Conservation (phyloP, 1,140 invertebrate species). For the Akabosia matsudoensis region DNA sequence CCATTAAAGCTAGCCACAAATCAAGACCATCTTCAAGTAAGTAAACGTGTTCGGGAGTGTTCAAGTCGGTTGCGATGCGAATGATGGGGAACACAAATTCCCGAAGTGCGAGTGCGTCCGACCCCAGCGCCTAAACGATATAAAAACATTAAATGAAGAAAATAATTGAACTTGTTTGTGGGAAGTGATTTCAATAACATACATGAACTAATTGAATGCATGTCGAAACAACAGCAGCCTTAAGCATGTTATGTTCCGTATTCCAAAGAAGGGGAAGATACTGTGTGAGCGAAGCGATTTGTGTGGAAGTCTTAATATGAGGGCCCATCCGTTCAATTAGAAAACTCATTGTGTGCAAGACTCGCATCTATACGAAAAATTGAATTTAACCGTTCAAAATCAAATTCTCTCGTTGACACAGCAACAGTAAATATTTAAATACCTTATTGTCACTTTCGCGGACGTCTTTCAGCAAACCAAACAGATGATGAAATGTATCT, state of each 20-base stretch:
- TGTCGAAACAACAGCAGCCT: conserved; percentile 85
- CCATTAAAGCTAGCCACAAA: conserved; percentile 79
- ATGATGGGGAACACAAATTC: conserved; percentile 71
- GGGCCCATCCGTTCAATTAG: conserved; percentile 80
- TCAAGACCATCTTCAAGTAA: conserved; percentile 78
- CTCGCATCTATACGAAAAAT: conserved; percentile 69
- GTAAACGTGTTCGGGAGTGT: conserved; percentile 47
- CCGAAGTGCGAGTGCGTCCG: conserved; percentile 57
- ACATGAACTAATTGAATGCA: conserved; percentile 76
- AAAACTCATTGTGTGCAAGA: conserved; percentile 83
- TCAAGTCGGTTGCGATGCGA: conserved; percentile 47
- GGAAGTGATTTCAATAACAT: too few relatives aligned
- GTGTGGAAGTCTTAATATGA: conserved; percentile 67
- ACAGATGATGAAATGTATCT: conserved; percentile 71
- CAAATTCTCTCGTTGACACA: not conserved
- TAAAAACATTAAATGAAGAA: conserved; percentile 47
- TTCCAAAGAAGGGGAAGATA: conserved; percentile 88
- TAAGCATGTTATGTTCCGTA: conserved; percentile 81
- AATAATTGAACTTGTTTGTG: not conserved
- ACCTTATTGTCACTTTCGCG: conserved; percentile 92
- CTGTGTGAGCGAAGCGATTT: conserved; percentile 63
- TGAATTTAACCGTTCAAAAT: not conserved
- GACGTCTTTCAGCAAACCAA: conserved; percentile 79
- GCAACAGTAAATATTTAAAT: conserved; percentile 57
- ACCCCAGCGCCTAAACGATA: conserved; percentile 60